phyloP scores from a whole-genome alignment of 2,888 invertebrate genomes.

The Azorinus chamasolen region DNA sequence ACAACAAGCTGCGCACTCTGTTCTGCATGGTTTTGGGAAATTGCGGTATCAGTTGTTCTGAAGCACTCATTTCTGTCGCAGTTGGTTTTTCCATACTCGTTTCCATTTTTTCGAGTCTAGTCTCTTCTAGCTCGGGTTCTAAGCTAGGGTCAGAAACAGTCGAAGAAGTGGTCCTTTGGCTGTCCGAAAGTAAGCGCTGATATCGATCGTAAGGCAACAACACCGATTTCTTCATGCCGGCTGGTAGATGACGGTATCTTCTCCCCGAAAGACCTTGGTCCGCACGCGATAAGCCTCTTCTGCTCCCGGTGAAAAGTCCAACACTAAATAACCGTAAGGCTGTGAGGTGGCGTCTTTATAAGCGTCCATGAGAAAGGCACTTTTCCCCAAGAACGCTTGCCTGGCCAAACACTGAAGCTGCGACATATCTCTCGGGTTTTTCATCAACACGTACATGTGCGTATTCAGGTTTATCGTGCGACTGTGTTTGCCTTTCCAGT shows the following conservation, averaged over 20 bases:
- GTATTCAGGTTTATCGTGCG: slow-evolving; percentile 52
- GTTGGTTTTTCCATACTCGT: no score
- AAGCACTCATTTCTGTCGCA: slow-evolving; percentile 17
- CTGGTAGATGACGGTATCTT: slow-evolving; percentile 45
- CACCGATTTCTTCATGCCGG: slow-evolving; percentile 22
- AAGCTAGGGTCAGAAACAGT: not conserved
- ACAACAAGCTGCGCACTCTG: not conserved
- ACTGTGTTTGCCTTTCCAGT: slow-evolving; percentile 39
- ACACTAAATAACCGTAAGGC: slow-evolving; percentile 51
- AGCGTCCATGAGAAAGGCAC: slow-evolving; percentile 31
- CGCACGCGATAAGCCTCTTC: slow-evolving; percentile 40
- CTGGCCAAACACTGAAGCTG: slow-evolving; percentile 43
- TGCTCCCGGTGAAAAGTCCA: slow-evolving; percentile 36
- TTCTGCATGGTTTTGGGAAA: slow-evolving; percentile 8
- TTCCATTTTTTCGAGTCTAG: no score
- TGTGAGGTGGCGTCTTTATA: slow-evolving; percentile 44
- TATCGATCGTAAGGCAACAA: slow-evolving; percentile 39
- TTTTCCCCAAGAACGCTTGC: slow-evolving; percentile 55
- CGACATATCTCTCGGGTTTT: slow-evolving; percentile 51
- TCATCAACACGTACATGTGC: slow-evolving; percentile 48
- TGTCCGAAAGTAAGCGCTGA: slow-evolving; percentile 13
- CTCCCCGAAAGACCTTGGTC: slow-evolving; percentile 26
- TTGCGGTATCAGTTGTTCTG: not conserved
- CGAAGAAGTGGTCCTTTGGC: not conserved
- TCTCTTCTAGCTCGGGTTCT: no score